phyloP scores from a whole-genome alignment of 1,140 invertebrate genomes.

The Latrodectus geometricus region DNA sequence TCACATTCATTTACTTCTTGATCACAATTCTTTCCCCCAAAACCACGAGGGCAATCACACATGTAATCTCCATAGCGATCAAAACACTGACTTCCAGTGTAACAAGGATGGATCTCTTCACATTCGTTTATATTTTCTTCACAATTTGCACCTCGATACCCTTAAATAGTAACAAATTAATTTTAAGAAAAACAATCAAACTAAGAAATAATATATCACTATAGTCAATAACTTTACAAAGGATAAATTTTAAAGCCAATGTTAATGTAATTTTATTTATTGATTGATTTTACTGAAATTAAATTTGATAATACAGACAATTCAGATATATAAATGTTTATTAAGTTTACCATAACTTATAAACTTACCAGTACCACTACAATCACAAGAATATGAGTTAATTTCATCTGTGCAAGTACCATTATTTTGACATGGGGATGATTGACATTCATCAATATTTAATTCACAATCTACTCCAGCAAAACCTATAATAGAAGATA shows the following conservation, averaged over 20 bases:
- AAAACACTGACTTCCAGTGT: constrained; percentile 77
- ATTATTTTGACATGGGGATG: constrained; percentile 93
- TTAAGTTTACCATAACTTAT: constrained; percentile 85
- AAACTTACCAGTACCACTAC: constrained; percentile 82
- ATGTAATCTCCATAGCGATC: constrained; percentile 60
- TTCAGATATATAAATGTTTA: constrained; percentile 70
- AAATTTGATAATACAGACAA: constrained; percentile 74
- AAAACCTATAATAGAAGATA: constrained; percentile 75
- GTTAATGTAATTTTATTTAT: not conserved
- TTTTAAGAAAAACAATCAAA: not conserved
- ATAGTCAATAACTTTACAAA: not conserved
- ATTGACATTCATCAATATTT: constrained; percentile 83
- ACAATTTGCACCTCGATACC: constrained; percentile 87
- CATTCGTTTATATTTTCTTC: constrained; percentile 91
- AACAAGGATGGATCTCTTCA: constrained; percentile 83
- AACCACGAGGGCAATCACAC: constrained; percentile 68
- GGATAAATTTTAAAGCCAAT: not conserved
- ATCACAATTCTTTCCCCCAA: constrained; percentile 88
- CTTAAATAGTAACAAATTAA: constrained; percentile 69
- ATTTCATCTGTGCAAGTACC: constrained; percentile 89
- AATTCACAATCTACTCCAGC: constrained; percentile 87
- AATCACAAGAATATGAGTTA: constrained; percentile 61
- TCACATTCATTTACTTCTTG: constrained; percentile 80
- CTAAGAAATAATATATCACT: no score
- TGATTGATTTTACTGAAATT: not conserved